Percentiles rank a stretch among this genome's conserved stretches.
These are phyloP conservation scores for Salminus brasiliensis DNA, from an alignment of 2,113 vertebrate genomes.

Conservation along the genomic window DNA sequence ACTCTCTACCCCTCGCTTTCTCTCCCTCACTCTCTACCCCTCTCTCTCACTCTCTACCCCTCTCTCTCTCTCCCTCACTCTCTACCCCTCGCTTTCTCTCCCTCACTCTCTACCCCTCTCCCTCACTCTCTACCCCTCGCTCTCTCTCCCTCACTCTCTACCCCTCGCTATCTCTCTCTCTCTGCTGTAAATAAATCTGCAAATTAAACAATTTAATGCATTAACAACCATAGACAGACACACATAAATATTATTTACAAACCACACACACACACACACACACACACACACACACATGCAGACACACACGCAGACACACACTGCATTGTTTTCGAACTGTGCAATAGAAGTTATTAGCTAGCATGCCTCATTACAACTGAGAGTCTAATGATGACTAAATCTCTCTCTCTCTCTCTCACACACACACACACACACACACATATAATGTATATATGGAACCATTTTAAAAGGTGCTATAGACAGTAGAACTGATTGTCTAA, in stretches of 20 bases:
- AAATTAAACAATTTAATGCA: not conserved
- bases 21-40: not conserved
- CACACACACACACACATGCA: conserved; percentile 39
- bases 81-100: no score
- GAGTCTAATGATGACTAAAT: conserved; percentile 6
- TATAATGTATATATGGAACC: no score
- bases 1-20: not conserved
- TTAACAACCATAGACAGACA: not conserved
- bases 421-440: no score
- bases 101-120: not conserved
- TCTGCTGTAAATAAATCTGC: not conserved
- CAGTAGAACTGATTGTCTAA: no score
- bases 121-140: not conserved
- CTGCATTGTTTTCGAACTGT: not conserved
- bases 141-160: no score
- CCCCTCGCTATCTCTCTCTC: conserved; percentile 4
- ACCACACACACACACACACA: conserved; percentile 6
- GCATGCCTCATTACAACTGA: conserved; percentile 17
- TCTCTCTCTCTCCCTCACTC: not conserved
- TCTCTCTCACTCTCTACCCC: not conserved
- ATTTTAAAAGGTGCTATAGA: no score
- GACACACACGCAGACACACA: conserved; percentile 33
- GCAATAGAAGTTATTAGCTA: not conserved
- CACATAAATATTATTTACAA: not conserved
- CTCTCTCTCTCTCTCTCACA: not conserved